These are phyloP conservation scores for Solenopsis invicta DNA, from an alignment of 1,140 invertebrate species.

Conservation along the genomic window DNA sequence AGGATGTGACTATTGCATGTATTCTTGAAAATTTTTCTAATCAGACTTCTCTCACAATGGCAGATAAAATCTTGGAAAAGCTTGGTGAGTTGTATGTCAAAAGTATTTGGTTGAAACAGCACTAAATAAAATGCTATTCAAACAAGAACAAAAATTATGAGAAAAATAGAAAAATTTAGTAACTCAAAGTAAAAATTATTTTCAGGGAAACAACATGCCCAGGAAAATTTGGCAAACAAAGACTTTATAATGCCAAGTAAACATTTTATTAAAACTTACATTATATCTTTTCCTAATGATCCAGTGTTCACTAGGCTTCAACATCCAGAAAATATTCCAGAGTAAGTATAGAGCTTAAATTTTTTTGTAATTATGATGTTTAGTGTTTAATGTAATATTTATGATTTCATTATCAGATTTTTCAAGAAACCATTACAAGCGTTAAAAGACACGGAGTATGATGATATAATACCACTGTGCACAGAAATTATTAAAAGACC, in stretches of 20 bases:
- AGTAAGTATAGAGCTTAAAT: constrained; percentile 74
- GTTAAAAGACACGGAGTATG: constrained; percentile 91
- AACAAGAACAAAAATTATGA: not conserved
- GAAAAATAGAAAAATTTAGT: not conserved
- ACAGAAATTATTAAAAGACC: constrained; percentile 92
- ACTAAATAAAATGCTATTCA: constrained; percentile 24
- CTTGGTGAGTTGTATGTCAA: constrained; percentile 88
- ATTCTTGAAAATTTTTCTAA: constrained; percentile 96
- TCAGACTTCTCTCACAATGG: constrained; percentile 91
- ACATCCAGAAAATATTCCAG: constrained; percentile 63
- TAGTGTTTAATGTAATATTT: constrained; percentile 49
- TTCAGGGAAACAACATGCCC: constrained; percentile 90
- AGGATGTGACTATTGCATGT: constrained; percentile 97
- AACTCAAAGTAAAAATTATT: constrained; percentile 51
- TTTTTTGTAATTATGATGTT: constrained; percentile 24
- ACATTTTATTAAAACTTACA: constrained; percentile 94
- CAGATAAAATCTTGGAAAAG: constrained; percentile 94
- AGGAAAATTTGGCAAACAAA: constrained; percentile 90
- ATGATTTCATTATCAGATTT: constrained; percentile 66
- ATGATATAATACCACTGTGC: constrained; percentile 93
- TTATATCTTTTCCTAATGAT: constrained; percentile 94
- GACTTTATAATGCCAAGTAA: constrained; percentile 93
- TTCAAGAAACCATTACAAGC: constrained; percentile 83
- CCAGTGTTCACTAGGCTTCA: constrained; percentile 88
- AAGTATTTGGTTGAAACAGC: not conserved